Evolutionary conservation across 2,797 vertebrate species (phyloP).

Genomic region (Poeciliopsis presidionis): DNA sequence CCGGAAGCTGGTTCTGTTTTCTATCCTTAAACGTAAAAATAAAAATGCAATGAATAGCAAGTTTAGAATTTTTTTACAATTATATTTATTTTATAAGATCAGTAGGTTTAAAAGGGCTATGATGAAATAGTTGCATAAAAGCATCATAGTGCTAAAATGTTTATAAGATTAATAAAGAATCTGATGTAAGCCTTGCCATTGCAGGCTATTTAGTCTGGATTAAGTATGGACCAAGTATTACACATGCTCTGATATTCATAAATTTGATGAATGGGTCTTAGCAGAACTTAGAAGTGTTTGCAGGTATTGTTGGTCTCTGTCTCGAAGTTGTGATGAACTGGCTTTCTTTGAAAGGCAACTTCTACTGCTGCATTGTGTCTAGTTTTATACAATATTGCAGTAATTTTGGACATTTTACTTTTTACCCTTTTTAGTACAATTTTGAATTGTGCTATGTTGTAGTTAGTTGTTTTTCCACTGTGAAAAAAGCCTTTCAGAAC

Average conservation of each 20-base stretch:
- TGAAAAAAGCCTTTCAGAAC: neutral
- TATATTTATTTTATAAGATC: neutral
- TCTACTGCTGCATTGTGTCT: neutral
- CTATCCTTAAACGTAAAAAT: too few relatives aligned
- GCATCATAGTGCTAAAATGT: neutral
- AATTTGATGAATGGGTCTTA: neutral
- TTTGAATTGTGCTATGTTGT: neutral
- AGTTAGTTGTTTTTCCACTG: neutral
- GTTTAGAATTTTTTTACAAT: neutral
- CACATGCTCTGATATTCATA: neutral
- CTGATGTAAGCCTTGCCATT: neutral
- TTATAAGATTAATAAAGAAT: neutral
- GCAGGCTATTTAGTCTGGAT: neutral
- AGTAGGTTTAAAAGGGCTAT: neutral
- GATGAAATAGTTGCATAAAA: neutral
- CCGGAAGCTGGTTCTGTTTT: neutral
- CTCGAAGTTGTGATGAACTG: neutral
- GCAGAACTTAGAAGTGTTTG: neutral
- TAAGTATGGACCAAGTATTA: neutral
- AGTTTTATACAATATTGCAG: neutral
- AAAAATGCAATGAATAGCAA: too few relatives aligned
- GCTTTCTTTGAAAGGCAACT: neutral
- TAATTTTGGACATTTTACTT: neutral
- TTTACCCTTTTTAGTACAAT: neutral
- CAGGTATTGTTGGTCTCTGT: neutral